phyloP scores from a whole-genome alignment of 1,140 invertebrate species.

The Sitobion miscanthi region DNA sequence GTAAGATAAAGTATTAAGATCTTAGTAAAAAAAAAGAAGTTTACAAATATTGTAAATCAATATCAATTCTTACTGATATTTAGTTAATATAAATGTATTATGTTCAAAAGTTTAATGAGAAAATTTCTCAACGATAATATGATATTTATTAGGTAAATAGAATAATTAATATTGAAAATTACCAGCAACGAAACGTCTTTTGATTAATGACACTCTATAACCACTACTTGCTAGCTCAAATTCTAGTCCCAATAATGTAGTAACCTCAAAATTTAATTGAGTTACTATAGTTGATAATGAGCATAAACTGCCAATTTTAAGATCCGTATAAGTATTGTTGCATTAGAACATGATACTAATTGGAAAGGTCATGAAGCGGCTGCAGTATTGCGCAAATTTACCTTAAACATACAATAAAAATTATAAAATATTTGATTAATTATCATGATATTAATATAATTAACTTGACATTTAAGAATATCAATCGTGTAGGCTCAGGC shows the following conservation, averaged over 20 bases:
- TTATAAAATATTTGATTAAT: background rate
- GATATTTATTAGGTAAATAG: no score
- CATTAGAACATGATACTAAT: conserved; percentile 82
- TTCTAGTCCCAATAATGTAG: conserved; percentile 90
- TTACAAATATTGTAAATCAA: no score
- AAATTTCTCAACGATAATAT: background rate
- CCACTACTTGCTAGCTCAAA: conserved; percentile 88
- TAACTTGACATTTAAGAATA: conserved; percentile 90
- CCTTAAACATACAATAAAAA: conserved; percentile 64
- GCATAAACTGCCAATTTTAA: conserved; percentile 81
- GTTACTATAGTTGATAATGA: conserved; percentile 82
- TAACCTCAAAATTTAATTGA: conserved; percentile 94
- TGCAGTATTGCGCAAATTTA: conserved; percentile 76
- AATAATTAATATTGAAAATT: conserved; percentile 57
- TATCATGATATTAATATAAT: conserved; percentile 54
- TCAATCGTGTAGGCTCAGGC: conserved; percentile 67
- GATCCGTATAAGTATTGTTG: conserved; percentile 76
- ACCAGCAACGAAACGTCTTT: conserved; percentile 93
- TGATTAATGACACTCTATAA: conserved; percentile 91
- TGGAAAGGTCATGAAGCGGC: conserved; percentile 88
- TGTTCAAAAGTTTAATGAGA: background rate
- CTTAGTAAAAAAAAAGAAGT: no score
- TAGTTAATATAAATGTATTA: background rate
- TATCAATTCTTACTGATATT: no score
- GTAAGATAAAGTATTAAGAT: no score